Conservation (phyloP, 1,140 invertebrate genomes). For the Schlechtendalia chinensis region DNA sequence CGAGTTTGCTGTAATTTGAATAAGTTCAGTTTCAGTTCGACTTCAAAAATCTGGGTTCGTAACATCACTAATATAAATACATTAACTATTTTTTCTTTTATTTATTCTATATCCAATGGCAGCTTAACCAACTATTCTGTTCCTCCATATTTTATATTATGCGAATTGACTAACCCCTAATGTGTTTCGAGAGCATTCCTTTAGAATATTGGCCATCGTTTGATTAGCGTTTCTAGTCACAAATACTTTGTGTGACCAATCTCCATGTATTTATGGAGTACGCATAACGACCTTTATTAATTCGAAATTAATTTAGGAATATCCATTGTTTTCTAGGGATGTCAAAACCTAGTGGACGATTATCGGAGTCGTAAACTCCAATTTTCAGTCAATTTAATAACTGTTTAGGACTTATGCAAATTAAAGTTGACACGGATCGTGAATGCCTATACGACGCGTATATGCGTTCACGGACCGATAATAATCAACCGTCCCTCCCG, state of each 20-base stretch:
- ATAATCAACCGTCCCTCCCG: no score
- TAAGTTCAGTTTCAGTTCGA: no score
- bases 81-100: no score
- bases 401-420: background rate
- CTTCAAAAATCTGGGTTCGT: no score
- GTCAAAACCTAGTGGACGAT: no score
- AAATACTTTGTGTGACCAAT: background rate
- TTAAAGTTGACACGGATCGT: no score
- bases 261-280: background rate
- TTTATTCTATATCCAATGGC: no score
- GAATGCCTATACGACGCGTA: no score
- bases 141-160: background rate
- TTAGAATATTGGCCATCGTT: background rate
- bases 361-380: background rate
- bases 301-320: background rate
- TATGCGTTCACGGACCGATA: no score
- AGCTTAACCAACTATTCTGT: background rate
- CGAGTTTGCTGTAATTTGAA: no score
- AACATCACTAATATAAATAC: no score
- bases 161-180: background rate
- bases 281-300: background rate
- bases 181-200: background rate
- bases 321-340: background rate
- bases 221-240: background rate
- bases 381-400: background rate